Conservation (phyloP, 2,113 vertebrate species). For the Pipra filicauda region DNA sequence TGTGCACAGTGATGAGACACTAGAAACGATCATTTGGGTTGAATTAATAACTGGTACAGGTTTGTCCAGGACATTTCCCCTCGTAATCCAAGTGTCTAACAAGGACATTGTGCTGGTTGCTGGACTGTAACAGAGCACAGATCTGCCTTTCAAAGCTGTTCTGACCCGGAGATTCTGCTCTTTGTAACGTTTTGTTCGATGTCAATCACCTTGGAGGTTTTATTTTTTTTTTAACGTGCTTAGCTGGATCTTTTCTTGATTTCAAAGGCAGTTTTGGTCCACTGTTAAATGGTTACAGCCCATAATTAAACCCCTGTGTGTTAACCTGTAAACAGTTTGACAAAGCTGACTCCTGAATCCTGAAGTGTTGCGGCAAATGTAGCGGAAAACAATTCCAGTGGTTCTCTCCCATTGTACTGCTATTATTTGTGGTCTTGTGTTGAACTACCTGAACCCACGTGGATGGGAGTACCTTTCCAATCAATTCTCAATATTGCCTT, state of each 20-base stretch:
- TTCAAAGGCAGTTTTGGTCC: slow-evolving; percentile 41
- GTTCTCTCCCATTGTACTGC: not conserved
- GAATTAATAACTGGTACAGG: not conserved
- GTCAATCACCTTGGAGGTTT: not conserved
- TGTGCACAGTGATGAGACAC: not conserved
- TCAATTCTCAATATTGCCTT: slow-evolving; percentile 50
- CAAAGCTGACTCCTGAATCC: not conserved
- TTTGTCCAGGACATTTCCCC: not conserved
- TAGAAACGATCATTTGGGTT: not conserved
- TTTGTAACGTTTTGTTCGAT: not conserved
- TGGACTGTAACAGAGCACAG: not conserved
- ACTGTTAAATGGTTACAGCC: not conserved
- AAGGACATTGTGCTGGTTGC: not conserved
- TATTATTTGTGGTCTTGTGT: not conserved
- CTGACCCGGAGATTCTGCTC: not conserved
- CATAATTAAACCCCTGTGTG: not conserved
- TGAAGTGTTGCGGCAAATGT: not conserved
- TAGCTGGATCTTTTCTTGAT: slow-evolving; percentile 17
- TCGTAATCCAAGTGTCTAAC: not conserved
- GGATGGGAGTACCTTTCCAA: slow-evolving; percentile 27
- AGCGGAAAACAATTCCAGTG: not conserved
- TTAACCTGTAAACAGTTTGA: not conserved
- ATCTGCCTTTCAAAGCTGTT: not conserved
- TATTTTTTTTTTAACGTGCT: not conserved
- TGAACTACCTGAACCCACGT: slow-evolving; percentile 31